Percentiles rank a stretch among this genome's conserved stretches.
These are phyloP conservation scores for Eristalinus aeneus DNA, from an alignment of 2,888 invertebrate species.

Conservation along the genomic window DNA sequence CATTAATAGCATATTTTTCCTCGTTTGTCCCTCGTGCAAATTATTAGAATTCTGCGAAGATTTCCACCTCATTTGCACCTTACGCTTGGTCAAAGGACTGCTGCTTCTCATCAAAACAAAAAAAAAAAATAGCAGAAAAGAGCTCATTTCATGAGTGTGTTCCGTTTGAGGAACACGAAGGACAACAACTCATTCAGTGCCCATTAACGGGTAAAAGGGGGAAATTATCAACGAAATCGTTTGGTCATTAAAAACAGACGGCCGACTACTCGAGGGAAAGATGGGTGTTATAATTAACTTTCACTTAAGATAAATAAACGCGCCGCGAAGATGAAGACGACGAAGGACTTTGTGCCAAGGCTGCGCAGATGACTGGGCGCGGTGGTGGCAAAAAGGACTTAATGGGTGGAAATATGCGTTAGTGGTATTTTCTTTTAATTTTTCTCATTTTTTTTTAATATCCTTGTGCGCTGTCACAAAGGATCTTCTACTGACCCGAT, in stretches of 20 bases:
- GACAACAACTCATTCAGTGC: constrained; percentile 26
- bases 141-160: constrained; percentile 22
- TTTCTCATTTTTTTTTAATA: constrained; percentile 21
- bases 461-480: constrained; percentile 46
- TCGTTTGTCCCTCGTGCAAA: constrained; percentile 18
- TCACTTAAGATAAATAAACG: constrained; percentile 67
- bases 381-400: constrained; percentile 17
- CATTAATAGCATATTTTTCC: constrained; percentile 51
- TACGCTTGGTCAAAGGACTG: constrained; percentile 28
- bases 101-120: not conserved
- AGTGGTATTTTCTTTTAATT: constrained; percentile 54
- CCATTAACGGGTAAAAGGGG: constrained; percentile 41
- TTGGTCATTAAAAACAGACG: constrained; percentile 67
- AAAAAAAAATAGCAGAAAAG: constrained; percentile 10
- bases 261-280: not conserved
- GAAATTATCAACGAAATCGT: constrained; percentile 58
- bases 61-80: constrained; percentile 44
- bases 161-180: constrained; percentile 50
- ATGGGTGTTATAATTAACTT: constrained; percentile 60
- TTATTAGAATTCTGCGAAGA: constrained; percentile 2
- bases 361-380: not conserved
- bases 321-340: constrained; percentile 2
- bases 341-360: constrained; percentile 13
- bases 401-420: constrained; percentile 47
- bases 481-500: not conserved